Percentiles rank a stretch among this genome's conserved stretches.
phyloP scores from a whole-genome alignment of 37 sponge, comb jelly and placozoan genomes.

The Geodia barretti region DNA sequence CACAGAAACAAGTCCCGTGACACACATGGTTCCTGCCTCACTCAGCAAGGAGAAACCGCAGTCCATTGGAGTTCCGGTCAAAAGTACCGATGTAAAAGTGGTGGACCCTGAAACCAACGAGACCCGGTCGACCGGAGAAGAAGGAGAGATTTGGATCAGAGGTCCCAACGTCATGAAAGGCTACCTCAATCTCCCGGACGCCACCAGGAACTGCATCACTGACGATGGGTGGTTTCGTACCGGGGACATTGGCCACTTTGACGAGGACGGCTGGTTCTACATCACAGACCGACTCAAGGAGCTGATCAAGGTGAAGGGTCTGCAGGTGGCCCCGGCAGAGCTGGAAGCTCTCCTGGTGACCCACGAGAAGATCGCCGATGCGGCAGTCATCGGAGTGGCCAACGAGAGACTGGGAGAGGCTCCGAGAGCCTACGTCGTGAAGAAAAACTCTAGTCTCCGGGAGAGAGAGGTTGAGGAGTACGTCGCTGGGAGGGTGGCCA shows the following conservation, averaged over 20 bases:
- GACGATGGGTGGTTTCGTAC: constrained; percentile 85
- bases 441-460: constrained; percentile 37
- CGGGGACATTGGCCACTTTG: constrained; percentile 90
- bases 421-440: constrained; percentile 91
- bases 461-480: constrained; percentile 67
- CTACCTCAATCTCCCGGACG: constrained; percentile 80
- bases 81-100: constrained; percentile 54
- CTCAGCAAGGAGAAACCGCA: constrained; percentile 25
- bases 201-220: constrained; percentile 49
- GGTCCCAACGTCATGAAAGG: constrained; percentile 94
- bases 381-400: constrained; percentile 83
- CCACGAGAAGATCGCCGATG: constrained; percentile 86
- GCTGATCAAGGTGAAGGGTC: constrained; percentile 92
- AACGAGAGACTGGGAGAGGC: constrained; percentile 82
- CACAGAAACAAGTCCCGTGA: constrained; percentile 82
- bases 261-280: constrained; percentile 78
- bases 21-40: constrained; percentile 32
- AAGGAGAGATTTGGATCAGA: constrained; percentile 72
- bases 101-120: constrained; percentile 62
- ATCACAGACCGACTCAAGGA: constrained; percentile 91
- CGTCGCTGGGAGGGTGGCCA: constrained; percentile 51
- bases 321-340: constrained; percentile 94
- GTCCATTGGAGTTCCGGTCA: constrained; percentile 61
- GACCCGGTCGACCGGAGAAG: constrained; percentile 28
- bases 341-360: constrained; percentile 76